Evolutionary conservation across 2,888 invertebrate species (phyloP), one percentile per base, ranked within the genome.

Genomic region (Eupithecia subfuscata): DNA sequence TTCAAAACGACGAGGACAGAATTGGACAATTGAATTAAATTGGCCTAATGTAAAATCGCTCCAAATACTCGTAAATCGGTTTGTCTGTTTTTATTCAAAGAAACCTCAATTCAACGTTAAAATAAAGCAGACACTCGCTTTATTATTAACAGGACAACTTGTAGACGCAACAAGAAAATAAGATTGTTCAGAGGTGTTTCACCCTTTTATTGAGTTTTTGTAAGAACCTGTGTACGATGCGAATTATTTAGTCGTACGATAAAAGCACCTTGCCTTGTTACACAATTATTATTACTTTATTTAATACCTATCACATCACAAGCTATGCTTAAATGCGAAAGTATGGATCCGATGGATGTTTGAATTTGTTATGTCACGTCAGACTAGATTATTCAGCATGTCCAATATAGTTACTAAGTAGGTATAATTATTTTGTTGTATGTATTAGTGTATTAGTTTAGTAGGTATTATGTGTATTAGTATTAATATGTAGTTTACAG

Each of bases 131-230:
- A 78, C 72, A 56, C 71, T 68, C 76, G 73, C 79, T 75, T 65
- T 69, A 81, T 76, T 80, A 74, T 77, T 79, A 73, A 70, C 75
- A 69, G 75, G 67, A 67, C 71, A 71, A 74, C 75, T 76, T 78
- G 81, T 82, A 80, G 82, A 77, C 75, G 71, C 81, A 77, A 73
- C 76, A 75, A 78, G 80, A 83, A 83, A 85, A 86, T 82, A 80
- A 82, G 77, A 82, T 81, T 80, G 80, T 84, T 79, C 65, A 45
- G 74, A 85, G 86, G 84, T 84, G 84, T 78, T 85, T 85, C 85
- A 86, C 83, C 85, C 60, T 82, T 83, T 78, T 79, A 80, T 81
- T 79, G 81, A 82, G 80, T 75, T 81, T 80, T 16, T 64, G 16
- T 60, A 71, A 80, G 77, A 76, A 77, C 76, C 40, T 48, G 16